A percentile compares a stretch with the other conserved stretches of the same genome.
Evolutionary conservation across 2,888 invertebrate genomes (phyloP).

Genomic region (Lasius platythorax): DNA sequence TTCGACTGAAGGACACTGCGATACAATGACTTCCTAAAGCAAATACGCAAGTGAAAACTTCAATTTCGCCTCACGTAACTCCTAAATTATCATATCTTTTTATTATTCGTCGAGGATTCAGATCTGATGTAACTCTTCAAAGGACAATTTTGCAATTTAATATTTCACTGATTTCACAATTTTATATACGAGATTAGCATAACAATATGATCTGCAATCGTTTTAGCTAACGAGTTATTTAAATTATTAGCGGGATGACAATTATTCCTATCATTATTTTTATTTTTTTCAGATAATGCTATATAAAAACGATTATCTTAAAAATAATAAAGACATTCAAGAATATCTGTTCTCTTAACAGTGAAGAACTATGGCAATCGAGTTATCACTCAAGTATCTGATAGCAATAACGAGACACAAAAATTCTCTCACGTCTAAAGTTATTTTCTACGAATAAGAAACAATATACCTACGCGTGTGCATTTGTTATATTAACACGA

Average conservation of each 20-base stretch:
- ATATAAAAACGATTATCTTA: neutral
- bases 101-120: constrained; percentile 65
- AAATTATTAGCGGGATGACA: neutral
- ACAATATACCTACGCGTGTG: neutral
- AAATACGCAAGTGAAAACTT: constrained; percentile 45
- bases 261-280: neutral
- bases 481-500: neutral
- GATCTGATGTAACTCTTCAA: constrained; percentile 49
- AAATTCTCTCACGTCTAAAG: neutral
- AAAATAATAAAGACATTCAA: neutral
- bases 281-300: neutral
- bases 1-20: constrained; percentile 52
- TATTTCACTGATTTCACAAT: neutral
- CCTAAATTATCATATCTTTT: constrained; percentile 31
- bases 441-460: neutral
- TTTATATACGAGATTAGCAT: neutral
- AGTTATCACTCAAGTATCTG: neutral
- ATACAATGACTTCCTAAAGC: constrained; percentile 61
- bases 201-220: neutral
- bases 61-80: constrained; percentile 16
- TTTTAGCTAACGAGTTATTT: neutral
- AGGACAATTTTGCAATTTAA: constrained; percentile 31
- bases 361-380: neutral
- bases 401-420: neutral
- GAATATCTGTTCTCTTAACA: neutral